phyloP scores from a whole-genome alignment of 2,797 vertebrate genomes.

The Balearica regulorum region DNA sequence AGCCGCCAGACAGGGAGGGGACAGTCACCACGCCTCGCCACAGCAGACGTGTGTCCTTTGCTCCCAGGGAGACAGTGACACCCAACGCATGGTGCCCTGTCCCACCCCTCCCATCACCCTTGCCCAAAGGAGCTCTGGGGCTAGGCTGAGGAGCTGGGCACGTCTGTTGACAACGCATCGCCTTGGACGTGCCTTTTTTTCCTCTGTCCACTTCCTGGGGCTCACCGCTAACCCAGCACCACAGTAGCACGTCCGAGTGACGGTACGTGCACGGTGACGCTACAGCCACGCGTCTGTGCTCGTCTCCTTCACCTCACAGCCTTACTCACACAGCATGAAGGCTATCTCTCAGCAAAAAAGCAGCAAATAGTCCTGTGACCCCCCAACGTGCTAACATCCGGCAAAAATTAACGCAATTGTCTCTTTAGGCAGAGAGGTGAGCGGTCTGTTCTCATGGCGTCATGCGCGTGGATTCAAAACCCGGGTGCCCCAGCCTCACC shows the following conservation, averaged over 20 bases:
- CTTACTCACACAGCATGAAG: background rate
- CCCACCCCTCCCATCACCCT: background rate
- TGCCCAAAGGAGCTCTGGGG: background rate
- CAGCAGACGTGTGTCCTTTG: accelerated
- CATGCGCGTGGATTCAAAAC: accelerated
- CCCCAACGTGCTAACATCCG: accelerated
- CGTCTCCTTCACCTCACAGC: background rate
- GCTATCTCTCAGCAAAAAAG: background rate
- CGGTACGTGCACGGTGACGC: accelerated
- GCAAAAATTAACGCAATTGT: accelerated
- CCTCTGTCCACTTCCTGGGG: accelerated
- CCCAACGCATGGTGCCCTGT: accelerated
- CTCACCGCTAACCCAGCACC: background rate
- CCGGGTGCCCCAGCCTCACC: accelerated
- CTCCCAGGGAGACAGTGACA: background rate
- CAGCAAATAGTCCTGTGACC: accelerated
- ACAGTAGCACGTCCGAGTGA: accelerated
- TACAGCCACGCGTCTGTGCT: background rate
- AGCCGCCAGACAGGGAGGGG: background rate
- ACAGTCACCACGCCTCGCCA: accelerated
- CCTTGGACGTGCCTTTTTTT: background rate
- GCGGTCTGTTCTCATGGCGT: background rate
- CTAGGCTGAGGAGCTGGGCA: background rate
- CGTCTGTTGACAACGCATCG: background rate
- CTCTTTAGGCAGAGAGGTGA: background rate